These are phyloP conservation scores for Torymus auratus DNA, from an alignment of 2,888 invertebrate species.

Conservation along the genomic window DNA sequence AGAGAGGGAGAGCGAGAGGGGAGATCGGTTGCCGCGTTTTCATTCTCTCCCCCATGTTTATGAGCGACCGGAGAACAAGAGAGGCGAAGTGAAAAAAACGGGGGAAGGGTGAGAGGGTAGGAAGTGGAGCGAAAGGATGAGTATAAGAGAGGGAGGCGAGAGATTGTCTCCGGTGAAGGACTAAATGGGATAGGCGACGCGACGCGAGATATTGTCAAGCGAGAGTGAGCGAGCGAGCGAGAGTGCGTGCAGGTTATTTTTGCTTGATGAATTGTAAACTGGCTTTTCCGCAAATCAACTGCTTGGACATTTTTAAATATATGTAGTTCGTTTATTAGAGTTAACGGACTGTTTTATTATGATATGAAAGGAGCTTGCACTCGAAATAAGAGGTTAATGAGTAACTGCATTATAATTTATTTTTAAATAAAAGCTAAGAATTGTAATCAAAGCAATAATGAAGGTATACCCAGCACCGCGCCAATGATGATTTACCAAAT, in stretches of 20 bases:
- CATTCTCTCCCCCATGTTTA: conserved; percentile 6
- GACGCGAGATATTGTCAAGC: background rate
- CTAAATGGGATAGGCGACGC: background rate
- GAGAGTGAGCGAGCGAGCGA: no score
- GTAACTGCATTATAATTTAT: no score
- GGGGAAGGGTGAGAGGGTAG: background rate
- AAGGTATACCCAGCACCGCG: no score
- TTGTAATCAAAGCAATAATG: no score
- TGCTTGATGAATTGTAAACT: background rate
- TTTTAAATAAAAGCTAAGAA: no score
- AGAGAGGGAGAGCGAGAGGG: background rate
- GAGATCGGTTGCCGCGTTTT: conserved; percentile 31
- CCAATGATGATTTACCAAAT: no score
- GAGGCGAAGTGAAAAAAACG: background rate
- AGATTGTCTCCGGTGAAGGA: background rate
- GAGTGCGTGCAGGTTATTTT: background rate
- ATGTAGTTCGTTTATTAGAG: no score
- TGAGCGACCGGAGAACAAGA: background rate
- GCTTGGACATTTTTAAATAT: conserved; percentile 2
- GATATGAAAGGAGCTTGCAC: no score
- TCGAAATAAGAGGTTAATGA: no score
- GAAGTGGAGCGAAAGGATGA: background rate
- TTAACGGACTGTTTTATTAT: no score
- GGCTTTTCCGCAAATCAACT: background rate
- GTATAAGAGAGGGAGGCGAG: no score